phyloP scores from a whole-genome alignment of 2,797 vertebrate species.

The Malacoraja senta region DNA sequence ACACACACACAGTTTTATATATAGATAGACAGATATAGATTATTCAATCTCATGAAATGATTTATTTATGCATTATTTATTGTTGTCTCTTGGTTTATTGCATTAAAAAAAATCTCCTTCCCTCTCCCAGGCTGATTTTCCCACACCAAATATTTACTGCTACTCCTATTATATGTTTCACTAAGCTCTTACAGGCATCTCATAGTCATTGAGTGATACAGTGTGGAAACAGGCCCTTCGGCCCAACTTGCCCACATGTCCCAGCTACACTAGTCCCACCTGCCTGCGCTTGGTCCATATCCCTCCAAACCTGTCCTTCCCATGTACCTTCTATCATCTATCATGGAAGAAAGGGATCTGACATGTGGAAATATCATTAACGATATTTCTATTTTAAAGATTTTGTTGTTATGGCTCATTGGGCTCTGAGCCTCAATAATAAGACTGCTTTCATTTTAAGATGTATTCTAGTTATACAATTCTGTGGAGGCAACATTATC shows the following conservation, averaged over 20 bases:
- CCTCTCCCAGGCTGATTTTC: neutral
- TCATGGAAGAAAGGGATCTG: neutral
- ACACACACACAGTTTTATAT: too few species aligned
- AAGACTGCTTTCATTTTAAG: neutral
- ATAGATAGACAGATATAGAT: too few species aligned
- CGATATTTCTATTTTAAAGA: neutral
- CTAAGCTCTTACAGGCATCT: neutral
- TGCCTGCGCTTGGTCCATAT: too few species aligned
- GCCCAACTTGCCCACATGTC: too few species aligned
- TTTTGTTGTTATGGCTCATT: neutral
- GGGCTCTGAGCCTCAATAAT: neutral
- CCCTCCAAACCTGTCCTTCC: too few species aligned
- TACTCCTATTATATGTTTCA: neutral
- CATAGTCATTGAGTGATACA: too few species aligned
- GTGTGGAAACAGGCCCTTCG: too few species aligned
- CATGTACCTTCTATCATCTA: too few species aligned
- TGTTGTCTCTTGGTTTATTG: neutral
- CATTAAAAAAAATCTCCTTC: neutral
- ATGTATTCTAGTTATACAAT: neutral
- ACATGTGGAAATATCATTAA: neutral
- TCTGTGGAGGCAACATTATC: neutral
- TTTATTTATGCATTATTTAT: neutral
- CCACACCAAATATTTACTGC: neutral
- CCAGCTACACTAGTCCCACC: too few species aligned
- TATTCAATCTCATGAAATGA: too few species aligned